These are phyloP conservation scores for Nowickia ferox DNA, from an alignment of 2,888 invertebrate species.

Conservation along the genomic window DNA sequence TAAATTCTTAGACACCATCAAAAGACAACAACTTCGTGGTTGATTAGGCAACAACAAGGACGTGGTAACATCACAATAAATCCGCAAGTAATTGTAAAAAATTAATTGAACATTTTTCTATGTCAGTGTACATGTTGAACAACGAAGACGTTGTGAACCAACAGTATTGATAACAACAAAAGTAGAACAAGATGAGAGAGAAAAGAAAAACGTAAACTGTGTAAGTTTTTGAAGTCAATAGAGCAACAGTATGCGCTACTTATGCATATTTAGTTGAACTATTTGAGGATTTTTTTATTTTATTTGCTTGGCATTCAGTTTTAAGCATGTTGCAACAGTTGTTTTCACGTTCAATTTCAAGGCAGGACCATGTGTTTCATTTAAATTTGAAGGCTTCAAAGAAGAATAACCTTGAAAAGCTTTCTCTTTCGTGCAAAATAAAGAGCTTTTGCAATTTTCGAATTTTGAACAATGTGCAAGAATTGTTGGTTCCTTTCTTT, in stretches of 20 bases:
- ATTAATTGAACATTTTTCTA: neutral
- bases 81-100: slow-evolving; percentile 15
- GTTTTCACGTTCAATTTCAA: slow-evolving; percentile 70
- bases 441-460: slow-evolving; percentile 62
- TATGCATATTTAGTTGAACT: slow-evolving; percentile 19
- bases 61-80: neutral
- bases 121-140: neutral
- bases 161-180: neutral
- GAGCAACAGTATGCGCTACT: slow-evolving; percentile 54
- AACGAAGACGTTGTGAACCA: neutral
- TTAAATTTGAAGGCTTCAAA: slow-evolving; percentile 50
- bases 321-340: slow-evolving; percentile 68
- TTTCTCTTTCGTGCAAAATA: slow-evolving; percentile 16
- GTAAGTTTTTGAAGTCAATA: slow-evolving; percentile 61
- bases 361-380: slow-evolving; percentile 49
- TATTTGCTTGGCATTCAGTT: slow-evolving; percentile 1
- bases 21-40: slow-evolving; percentile 28
- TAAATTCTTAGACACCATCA: slow-evolving; percentile 18
- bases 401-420: slow-evolving; percentile 72
- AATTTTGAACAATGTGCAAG: slow-evolving; percentile 8
- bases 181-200: slow-evolving; percentile 29
- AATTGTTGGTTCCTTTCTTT: slow-evolving; percentile 33
- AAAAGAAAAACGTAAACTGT: neutral
- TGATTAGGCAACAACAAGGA: neutral
- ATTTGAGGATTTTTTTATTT: neutral